Evolutionary conservation across 2,113 vertebrate genomes (phyloP), one percentile per base, ranked within the genome.

Genomic region (Cyrtonyx montezumae): DNA sequence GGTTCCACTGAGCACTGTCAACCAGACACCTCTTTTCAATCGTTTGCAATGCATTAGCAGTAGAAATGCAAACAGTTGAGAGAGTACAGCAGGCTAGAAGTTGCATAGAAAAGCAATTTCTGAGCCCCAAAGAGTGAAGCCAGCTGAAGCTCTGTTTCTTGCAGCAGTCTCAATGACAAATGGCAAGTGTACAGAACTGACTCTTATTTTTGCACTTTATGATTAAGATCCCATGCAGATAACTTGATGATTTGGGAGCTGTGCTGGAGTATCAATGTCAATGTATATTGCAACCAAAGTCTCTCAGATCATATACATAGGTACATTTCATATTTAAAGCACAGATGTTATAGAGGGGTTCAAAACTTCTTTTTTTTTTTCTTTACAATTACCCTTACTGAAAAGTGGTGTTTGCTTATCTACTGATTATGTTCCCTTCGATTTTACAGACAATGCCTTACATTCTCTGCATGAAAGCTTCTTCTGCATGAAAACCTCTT

Each of bases 131-230:
- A 83, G 48, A 92, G 73, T 58, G 80, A 77, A 96, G 69, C 53
- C 65, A 93, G 87, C 66, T 91, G 81, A 97, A 96, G 94, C 62
- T 95, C 62, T 95, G 84, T 93, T 95, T 95, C 79, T 84, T 68
- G 70, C 37, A 77, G 30, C 78, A 66, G 28, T 48, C 48, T 94
- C 91, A 75, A 80, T 68, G 82, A 89, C 91, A 91, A 91, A 94
- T 78, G 81, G 78, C 67, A 58, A 79, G 87, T 93, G 53, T 55
- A 92, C 68, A 55, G 55, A 84, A 88, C 2, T 80, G 11, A 71
- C 49, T 58, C 9, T 66, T 69, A 70, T 19, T 79, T 90, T 7
- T 12, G 26, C 34, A 86, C 84, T 88, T 83, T 95, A 45, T 34
- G 87, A 94, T 91, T 61, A 43, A 93, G 63, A 84, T 79, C 95